These are phyloP conservation scores for Teleopsis dalmanni DNA, from an alignment of 1,140 invertebrate genomes.

Conservation along the genomic window DNA sequence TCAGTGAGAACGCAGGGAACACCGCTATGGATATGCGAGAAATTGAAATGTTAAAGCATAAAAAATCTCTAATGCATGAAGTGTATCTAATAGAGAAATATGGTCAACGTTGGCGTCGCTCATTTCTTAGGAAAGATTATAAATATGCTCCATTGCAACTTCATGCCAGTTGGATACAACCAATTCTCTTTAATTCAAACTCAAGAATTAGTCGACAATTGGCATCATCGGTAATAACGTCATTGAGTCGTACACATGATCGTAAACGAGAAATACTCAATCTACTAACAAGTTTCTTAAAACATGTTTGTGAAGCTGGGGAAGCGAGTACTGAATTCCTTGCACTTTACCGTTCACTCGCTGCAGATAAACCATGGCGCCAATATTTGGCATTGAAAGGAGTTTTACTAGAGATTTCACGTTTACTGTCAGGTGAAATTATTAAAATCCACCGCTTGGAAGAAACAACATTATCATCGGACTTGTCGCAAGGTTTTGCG, in stretches of 20 bases:
- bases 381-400: slow-evolving; percentile 85
- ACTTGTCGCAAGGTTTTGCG: slow-evolving; percentile 86
- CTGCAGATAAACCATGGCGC: slow-evolving; percentile 80
- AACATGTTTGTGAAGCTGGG: slow-evolving; percentile 74
- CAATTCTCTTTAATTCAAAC: slow-evolving; percentile 84
- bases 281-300: slow-evolving; percentile 79
- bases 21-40: not conserved
- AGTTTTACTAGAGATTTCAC: slow-evolving; percentile 74
- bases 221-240: slow-evolving; percentile 81
- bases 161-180: slow-evolving; percentile 71
- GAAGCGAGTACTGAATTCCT: slow-evolving; percentile 91
- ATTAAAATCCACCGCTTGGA: slow-evolving; percentile 76
- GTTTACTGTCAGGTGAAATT: slow-evolving; percentile 81
- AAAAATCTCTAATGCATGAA: slow-evolving; percentile 45
- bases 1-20: slow-evolving; percentile 7
- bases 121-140: slow-evolving; percentile 28
- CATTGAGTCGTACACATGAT: slow-evolving; percentile 54
- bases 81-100: slow-evolving; percentile 74
- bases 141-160: slow-evolving; percentile 27
- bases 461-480: slow-evolving; percentile 85
- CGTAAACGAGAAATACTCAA: slow-evolving; percentile 61
- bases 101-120: slow-evolving; percentile 52
- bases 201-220: slow-evolving; percentile 81
- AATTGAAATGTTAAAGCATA: slow-evolving; percentile 4
- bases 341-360: slow-evolving; percentile 74